These are phyloP conservation scores for Chloroclystis v-ata DNA, from an alignment of 2,888 invertebrate genomes.

Conservation along the genomic window DNA sequence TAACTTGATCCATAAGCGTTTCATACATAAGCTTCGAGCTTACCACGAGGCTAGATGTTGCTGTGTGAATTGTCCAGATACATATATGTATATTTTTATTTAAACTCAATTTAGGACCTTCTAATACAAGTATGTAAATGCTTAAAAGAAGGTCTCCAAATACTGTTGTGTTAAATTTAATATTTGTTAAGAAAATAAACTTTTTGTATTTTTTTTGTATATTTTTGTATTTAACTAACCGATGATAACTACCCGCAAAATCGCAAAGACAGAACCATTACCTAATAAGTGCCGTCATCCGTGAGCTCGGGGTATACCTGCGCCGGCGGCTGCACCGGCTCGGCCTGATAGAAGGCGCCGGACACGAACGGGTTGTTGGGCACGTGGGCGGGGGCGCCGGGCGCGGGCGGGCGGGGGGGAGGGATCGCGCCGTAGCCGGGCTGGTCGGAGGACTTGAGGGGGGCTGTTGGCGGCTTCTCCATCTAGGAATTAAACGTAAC, in stretches of 20 bases:
- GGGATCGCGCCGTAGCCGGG: conserved; percentile 63
- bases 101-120: too few relatives aligned
- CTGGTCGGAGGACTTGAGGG: conserved; percentile 54
- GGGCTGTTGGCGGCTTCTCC: conserved; percentile 61
- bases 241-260: not conserved
- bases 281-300: conserved; percentile 59
- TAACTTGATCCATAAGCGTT: too few relatives aligned
- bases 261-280: not conserved
- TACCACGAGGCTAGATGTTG: too few relatives aligned
- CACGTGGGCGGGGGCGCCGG: conserved; percentile 76
- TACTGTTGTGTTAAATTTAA: too few relatives aligned
- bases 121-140: too few relatives aligned
- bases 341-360: conserved; percentile 79
- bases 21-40: too few relatives aligned
- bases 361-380: conserved; percentile 79
- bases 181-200: too few relatives aligned
- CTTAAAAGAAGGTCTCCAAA: too few relatives aligned
- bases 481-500: conserved; percentile 37
- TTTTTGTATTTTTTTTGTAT: too few relatives aligned
- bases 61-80: too few relatives aligned
- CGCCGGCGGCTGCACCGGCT: conserved; percentile 82
- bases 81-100: too few relatives aligned
- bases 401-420: conserved; percentile 63
- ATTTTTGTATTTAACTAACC: not conserved
- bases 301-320: conserved; percentile 72